Evolutionary conservation across 2,113 vertebrate genomes (phyloP).

Genomic region (Melanotaenia duboulayi): DNA sequence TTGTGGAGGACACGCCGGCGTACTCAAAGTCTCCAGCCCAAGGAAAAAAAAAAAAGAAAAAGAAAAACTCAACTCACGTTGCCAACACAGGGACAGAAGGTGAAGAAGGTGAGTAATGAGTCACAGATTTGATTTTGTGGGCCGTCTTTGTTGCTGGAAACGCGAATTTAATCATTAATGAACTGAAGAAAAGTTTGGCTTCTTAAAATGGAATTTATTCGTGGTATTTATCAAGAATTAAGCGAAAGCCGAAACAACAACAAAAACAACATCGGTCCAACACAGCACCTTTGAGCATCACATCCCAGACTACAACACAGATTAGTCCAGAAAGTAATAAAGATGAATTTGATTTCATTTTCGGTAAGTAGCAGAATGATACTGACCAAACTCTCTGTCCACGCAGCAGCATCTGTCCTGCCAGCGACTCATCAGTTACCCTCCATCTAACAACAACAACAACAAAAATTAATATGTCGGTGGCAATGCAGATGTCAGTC

Average conservation of each 20-base stretch:
- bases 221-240: background rate
- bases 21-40: background rate
- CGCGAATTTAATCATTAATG: background rate
- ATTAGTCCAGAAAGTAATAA: background rate
- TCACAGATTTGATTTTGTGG: constrained; percentile 15
- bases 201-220: background rate
- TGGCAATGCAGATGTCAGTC: constrained; percentile 50
- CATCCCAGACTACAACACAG: background rate
- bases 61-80: background rate
- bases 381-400: background rate
- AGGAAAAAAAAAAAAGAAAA: background rate
- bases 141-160: constrained; percentile 3
- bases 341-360: constrained; percentile 11
- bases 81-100: background rate
- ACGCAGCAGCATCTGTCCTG: constrained; percentile 51
- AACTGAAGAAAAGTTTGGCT: background rate
- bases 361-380: background rate
- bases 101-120: constrained; percentile 51
- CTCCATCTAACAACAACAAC: too few species aligned
- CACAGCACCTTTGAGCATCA: background rate
- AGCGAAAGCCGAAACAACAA: background rate
- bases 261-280: too few species aligned
- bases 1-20: constrained; percentile 12
- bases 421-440: constrained; percentile 21
- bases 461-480: constrained; percentile 46